Conservation (phyloP, 2,888 invertebrate species). For the Apocheima hispidaria region DNA sequence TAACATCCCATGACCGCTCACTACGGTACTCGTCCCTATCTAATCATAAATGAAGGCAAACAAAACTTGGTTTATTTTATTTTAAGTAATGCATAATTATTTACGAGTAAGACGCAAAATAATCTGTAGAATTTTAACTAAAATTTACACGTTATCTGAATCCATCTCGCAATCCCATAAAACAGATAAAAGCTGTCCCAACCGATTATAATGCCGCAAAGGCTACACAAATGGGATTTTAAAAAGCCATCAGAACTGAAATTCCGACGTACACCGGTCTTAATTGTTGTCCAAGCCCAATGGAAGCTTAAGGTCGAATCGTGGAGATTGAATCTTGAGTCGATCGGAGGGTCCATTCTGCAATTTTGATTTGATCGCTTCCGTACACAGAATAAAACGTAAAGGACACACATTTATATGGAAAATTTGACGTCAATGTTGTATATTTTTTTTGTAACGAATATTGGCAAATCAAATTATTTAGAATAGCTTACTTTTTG, state of each 20-base stretch:
- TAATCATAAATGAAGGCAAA: no score
- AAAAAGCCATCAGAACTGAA: conserved; percentile 61
- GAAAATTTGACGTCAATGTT: no score
- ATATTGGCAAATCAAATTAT: no score
- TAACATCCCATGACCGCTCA: no score
- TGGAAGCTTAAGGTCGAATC: conserved; percentile 59
- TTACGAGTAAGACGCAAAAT: no score
- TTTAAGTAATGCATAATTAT: no score
- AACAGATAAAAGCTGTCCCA: conserved; percentile 15
- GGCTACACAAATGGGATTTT: conserved; percentile 55
- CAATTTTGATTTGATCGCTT: conserved; percentile 32
- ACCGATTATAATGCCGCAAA: conserved; percentile 50
- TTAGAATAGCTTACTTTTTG: no score
- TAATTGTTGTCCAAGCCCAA: conserved; percentile 65
- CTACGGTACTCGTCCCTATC: no score
- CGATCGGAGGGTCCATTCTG: conserved; percentile 53
- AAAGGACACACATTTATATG: no score
- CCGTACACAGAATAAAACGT: neutral
- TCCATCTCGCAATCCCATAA: neutral
- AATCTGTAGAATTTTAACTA: no score
- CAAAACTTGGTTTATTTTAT: no score
- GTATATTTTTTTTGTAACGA: no score
- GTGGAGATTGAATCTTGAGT: conserved; percentile 58
- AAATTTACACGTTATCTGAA: neutral
- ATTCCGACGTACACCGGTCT: conserved; percentile 58